phyloP scores from a whole-genome alignment of 2,797 vertebrate species.

The Tangara arthus region DNA sequence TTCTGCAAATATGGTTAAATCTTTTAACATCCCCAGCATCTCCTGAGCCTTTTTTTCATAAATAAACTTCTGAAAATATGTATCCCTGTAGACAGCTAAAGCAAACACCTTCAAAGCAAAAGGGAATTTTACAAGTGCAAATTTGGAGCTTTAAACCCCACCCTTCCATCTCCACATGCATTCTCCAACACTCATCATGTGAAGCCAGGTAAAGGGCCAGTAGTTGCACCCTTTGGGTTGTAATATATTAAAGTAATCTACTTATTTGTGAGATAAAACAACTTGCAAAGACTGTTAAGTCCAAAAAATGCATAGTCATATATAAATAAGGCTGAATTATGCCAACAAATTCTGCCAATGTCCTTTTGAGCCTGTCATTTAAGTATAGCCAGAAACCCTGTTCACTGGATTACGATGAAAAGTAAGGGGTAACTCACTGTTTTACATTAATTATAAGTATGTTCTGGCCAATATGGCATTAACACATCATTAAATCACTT shows the following conservation, averaged over 20 bases:
- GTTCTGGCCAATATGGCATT: neutral
- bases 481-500: neutral
- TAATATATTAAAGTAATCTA: neutral
- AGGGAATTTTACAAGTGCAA: neutral
- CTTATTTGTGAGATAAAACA: neutral
- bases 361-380: neutral
- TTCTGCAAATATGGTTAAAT: conserved; percentile 20
- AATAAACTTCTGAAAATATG: neutral
- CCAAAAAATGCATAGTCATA: neutral
- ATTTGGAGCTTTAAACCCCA: neutral
- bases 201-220: neutral
- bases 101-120: conserved; percentile 6
- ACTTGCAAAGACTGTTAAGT: neutral
- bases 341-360: neutral
- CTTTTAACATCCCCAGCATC: neutral
- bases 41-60: conserved; percentile 10
- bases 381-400: neutral
- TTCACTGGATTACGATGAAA: neutral
- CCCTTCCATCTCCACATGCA: neutral
- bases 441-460: neutral
- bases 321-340: neutral
- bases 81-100: neutral
- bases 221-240: neutral
- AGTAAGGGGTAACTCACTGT: neutral
- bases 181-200: neutral